Conservation (phyloP, 2,113 vertebrate genomes). For the Chloebia gouldiae region DNA sequence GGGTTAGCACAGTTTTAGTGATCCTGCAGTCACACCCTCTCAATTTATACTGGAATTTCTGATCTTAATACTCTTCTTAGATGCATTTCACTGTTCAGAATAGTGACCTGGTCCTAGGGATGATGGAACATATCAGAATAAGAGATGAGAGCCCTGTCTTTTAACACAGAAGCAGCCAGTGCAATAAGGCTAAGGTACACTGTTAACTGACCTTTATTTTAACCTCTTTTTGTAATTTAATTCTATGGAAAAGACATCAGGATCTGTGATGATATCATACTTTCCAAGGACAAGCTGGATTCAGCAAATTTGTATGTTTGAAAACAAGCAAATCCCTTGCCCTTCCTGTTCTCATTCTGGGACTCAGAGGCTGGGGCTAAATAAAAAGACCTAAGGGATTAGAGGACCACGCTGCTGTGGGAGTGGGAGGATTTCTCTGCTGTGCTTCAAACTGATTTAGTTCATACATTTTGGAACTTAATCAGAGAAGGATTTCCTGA, state of each 20-base stretch:
- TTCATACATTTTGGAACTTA: background rate
- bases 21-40: background rate
- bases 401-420: rapidly evolving
- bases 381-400: background rate
- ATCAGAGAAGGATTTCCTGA: background rate
- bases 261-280: background rate
- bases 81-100: background rate
- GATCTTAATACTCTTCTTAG: background rate
- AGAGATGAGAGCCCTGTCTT: background rate
- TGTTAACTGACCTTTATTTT: background rate
- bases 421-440: background rate
- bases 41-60: background rate
- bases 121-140: background rate
- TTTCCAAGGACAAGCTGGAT: background rate
- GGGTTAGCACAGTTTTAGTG: background rate
- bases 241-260: background rate
- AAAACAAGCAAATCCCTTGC: background rate
- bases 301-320: background rate
- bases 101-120: background rate
- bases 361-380: background rate
- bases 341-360: background rate
- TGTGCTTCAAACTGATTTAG: background rate
- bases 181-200: background rate
- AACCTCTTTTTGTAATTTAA: background rate
- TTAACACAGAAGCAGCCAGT: background rate